phyloP scores from a whole-genome alignment of 1,140 invertebrate species.

The Whitmania pigra region DNA sequence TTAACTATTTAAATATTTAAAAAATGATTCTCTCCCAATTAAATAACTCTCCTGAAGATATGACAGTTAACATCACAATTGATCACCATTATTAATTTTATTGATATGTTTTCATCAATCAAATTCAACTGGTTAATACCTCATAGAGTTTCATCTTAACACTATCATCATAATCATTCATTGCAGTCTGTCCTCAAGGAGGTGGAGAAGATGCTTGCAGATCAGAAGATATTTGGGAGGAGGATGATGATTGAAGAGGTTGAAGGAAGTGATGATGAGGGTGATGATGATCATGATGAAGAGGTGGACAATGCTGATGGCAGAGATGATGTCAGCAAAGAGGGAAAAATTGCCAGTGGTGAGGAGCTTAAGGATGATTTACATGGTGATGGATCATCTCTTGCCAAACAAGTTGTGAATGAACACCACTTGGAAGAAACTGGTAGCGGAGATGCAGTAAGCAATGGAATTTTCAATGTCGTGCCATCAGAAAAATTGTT shows the following conservation, averaged over 20 bases:
- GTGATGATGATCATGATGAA: not conserved
- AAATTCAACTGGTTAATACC: too few species aligned
- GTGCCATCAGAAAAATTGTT: too few species aligned
- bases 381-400: not conserved
- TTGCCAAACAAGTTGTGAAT: not conserved
- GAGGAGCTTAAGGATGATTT: not conserved
- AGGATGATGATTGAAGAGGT: conserved; percentile 37
- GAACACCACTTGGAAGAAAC: not conserved
- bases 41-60: too few species aligned
- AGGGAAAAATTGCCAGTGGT: not conserved
- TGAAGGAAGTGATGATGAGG: conserved; percentile 21
- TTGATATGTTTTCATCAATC: too few species aligned
- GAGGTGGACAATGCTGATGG: not conserved
- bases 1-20: too few species aligned
- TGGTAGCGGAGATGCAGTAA: not conserved
- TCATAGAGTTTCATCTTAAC: too few species aligned
- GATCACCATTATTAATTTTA: too few species aligned
- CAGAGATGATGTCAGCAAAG: not conserved
- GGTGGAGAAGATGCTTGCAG: conserved; percentile 26
- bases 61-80: too few species aligned
- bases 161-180: not conserved
- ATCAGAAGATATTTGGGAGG: conserved; percentile 31
- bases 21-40: too few species aligned
- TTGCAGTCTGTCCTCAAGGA: conserved; percentile 30
- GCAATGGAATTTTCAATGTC: too few species aligned